Evolutionary conservation across 2,888 invertebrate genomes (phyloP), one percentile per base, ranked within the genome.

Genomic region (Tuta absoluta): DNA sequence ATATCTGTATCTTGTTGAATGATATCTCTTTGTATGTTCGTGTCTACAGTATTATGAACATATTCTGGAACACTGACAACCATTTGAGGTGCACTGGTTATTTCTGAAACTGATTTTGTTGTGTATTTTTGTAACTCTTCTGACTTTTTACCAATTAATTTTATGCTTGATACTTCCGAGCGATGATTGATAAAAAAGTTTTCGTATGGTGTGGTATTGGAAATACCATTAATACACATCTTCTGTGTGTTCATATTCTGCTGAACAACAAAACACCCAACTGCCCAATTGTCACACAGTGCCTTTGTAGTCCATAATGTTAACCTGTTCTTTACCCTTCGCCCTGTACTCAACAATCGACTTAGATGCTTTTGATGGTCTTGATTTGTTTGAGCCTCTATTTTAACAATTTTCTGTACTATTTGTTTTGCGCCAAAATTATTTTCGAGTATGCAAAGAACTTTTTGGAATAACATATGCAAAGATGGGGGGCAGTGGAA

Each of bases 231-330:
- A 24, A n/a, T 28, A 14, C 10, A 0, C 14, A 28, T 33, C 24
- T 56, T 56, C 12, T 51, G 11, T 51, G 19, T 19, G 17, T 56
- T 56, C 28, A 56, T 28, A 24, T 56, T 33, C 14, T 24, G 24
- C 33, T 56, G 56, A 17, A 56, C 28, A n/a, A 56, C n/a, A n/a
- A 24, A 56, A 33, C 56, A 56, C 14, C 56, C 56, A 8, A 56
- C 14, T 28, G 28, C 56, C 56, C 56, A 56, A 28, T 56, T 4
- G 67, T 64, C 17, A 49, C 28, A 24, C 7, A n/a, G 14, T 56
- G 56, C 33, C 2, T 24, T 24, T 14, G 24, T n/a, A 14, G 5
- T 17, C 56, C 56, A 56, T 56, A 24, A n/a, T n/a, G 11, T 4
- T 28, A 56, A 28, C 3, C 56, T 12, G 28, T 56, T 28, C n/a